Percentiles rank a stretch among this genome's conserved stretches.
Evolutionary conservation across 1,140 invertebrate species (phyloP).

Genomic region (Pseudomyrmex sp.): DNA sequence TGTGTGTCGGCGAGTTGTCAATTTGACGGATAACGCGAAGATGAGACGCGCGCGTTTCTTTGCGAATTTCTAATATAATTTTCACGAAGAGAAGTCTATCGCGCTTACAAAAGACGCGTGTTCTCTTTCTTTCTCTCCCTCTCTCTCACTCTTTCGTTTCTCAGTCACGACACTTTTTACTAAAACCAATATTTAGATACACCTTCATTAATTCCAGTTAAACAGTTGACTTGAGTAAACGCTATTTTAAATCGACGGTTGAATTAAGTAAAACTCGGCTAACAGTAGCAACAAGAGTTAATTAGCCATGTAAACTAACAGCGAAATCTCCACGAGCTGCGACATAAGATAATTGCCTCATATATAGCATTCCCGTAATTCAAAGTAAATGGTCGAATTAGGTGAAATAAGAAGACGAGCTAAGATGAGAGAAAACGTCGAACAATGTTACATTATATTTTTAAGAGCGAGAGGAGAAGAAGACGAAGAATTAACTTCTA

Average conservation of each 20-base stretch:
- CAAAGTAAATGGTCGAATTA: conserved; percentile 44
- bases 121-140: no score
- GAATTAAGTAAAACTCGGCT: conserved; percentile 50
- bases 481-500: conserved; percentile 15
- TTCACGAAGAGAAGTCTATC: background rate
- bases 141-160: background rate
- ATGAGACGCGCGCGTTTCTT: background rate
- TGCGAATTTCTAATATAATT: conserved; percentile 11
- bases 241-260: conserved; percentile 31
- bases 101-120: no score
- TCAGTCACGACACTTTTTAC: background rate
- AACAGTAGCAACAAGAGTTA: conserved; percentile 38
- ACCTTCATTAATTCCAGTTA: conserved; percentile 37
- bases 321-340: conserved; percentile 32
- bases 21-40: background rate
- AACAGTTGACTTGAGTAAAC: conserved; percentile 46
- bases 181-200: conserved; percentile 7
- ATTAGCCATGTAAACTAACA: conserved; percentile 50
- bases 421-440: conserved; percentile 8
- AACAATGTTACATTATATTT: conserved; percentile 13
- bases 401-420: conserved; percentile 25
- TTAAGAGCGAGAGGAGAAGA: background rate
- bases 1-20: conserved; percentile 6
- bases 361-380: conserved; percentile 18
- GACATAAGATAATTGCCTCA: conserved; percentile 47